phyloP scores from a whole-genome alignment of 2,888 invertebrate genomes.

The Caenorhabditis wallacei region DNA sequence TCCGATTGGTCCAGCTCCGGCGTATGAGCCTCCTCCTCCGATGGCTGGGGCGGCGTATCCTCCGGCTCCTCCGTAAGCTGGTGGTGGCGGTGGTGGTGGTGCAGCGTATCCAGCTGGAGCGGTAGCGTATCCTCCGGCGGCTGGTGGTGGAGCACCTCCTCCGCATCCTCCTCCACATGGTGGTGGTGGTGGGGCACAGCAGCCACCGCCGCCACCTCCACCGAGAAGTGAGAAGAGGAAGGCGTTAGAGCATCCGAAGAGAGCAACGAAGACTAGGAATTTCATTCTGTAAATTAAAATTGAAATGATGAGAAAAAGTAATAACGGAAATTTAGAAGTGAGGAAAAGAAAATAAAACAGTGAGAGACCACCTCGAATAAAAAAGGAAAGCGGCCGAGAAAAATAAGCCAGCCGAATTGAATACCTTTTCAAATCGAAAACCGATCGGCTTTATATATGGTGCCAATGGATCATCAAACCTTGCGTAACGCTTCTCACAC shows the following conservation, averaged over 20 bases:
- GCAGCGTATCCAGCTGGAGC: conserved; percentile 53
- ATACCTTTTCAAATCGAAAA: conserved; percentile 20
- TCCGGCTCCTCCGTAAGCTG: conserved; percentile 28
- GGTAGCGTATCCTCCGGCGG: conserved; percentile 53
- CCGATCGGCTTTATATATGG: conserved; percentile 55
- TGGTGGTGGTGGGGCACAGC: conserved; percentile 57
- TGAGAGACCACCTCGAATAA: neutral
- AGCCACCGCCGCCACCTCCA: conserved; percentile 58
- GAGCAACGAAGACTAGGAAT: conserved; percentile 51
- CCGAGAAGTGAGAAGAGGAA: conserved; percentile 60
- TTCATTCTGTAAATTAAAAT: conserved; percentile 39
- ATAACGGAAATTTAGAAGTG: too few relatives aligned
- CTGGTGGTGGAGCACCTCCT: conserved; percentile 49
- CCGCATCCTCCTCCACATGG: conserved; percentile 61
- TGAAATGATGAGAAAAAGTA: too few relatives aligned
- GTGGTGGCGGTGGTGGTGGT: conserved; percentile 65
- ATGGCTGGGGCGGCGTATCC: conserved; percentile 43
- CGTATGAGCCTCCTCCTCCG: conserved; percentile 58
- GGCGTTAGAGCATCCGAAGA: conserved; percentile 65
- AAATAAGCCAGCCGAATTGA: conserved; percentile 19
- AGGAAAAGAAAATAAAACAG: neutral
- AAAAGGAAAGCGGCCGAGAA: too few relatives aligned
- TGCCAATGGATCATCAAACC: conserved; percentile 60
- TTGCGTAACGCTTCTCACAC: conserved; percentile 42
- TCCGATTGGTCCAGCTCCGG: conserved; percentile 50